Evolutionary conservation across 2,797 vertebrate genomes (phyloP), one percentile per base, ranked within the genome.

Genomic region (Coendou prehensilis): DNA sequence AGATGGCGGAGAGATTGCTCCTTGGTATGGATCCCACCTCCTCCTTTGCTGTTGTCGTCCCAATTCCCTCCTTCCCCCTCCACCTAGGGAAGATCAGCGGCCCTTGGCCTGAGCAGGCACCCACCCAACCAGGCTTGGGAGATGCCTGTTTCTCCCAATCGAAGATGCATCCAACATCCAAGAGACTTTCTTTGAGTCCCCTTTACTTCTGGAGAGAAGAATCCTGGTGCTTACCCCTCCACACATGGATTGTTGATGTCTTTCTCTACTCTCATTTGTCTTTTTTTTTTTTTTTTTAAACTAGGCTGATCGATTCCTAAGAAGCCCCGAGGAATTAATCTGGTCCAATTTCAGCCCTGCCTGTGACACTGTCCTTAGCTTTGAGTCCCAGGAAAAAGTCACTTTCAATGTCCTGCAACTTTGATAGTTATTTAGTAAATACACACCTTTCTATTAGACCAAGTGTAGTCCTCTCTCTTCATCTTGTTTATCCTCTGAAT

Each of bases 401-500:
- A 91, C 93, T 92, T 50, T 88, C 57, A 88, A 45, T 90, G 82
- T 87, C 73, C 73, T 80, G 61, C 37, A 71, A 64, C 82, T 50
- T 81, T 76, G 78, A 94, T 10, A 88, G 28, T 93, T 80, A 56
- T 33, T 69, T 92, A 76, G 79, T 88, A 73, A 82, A 82, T 61
- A 28, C 45, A 57, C 17, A 11, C 73, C 37, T 95, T 93, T 73
- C 59, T 56, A n/a, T 69, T 50, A 78, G 50, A 10, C 30, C 30
- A 85, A 73, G 50, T 17, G 17, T 75, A 63, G 26, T 8, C 5
- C n/a, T 80, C 13, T 28, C 50, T 71, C 18, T 56, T 80, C 56
- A 37, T 84, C 69, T 80, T 73, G 59, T 90, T 45, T 52, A 37
- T 69, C 26, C 69, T 22, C 20, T 47, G 50, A 28, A 56, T 67